Evolutionary conservation across 2,888 invertebrate species (phyloP).

Genomic region (Cactoblastis cactorum): DNA sequence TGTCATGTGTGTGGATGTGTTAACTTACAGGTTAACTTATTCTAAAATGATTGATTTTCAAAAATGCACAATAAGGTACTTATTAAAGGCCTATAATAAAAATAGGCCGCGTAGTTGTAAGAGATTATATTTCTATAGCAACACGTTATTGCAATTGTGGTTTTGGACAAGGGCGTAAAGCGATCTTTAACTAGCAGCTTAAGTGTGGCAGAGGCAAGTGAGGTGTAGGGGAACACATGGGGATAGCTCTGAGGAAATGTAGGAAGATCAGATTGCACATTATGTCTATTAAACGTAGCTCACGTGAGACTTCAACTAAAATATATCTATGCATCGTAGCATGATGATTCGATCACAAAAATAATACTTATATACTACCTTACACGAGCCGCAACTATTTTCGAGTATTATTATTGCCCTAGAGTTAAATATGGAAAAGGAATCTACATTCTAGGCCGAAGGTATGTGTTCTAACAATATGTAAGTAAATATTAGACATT

Average conservation of each 20-base stretch:
- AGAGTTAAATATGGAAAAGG: too few relatives aligned
- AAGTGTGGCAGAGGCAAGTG: slow-evolving; percentile 12
- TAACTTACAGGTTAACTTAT: not conserved
- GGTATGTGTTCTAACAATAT: too few relatives aligned
- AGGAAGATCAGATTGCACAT: slow-evolving; percentile 44
- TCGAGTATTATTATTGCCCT: too few relatives aligned
- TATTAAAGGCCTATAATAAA: not conserved
- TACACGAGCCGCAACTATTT: not conserved
- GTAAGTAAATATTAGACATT: too few relatives aligned
- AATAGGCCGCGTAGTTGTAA: not conserved
- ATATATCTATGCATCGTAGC: slow-evolving; percentile 31
- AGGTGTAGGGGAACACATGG: slow-evolving; percentile 25
- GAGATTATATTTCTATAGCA: not conserved
- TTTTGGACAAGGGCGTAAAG: slow-evolving; percentile 9
- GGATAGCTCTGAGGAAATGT: slow-evolving; percentile 24
- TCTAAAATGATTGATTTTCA: not conserved
- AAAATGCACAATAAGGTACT: not conserved
- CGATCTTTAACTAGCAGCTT: not conserved
- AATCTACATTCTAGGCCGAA: too few relatives aligned
- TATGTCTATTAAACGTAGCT: slow-evolving; percentile 59
- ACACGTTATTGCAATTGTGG: not conserved
- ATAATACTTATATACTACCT: not conserved
- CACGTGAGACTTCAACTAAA: slow-evolving; percentile 33
- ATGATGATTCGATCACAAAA: slow-evolving; percentile 3
- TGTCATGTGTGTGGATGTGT: not conserved